These are phyloP conservation scores for Graptemys geographica DNA, from an alignment of 2,797 vertebrate species.

Conservation along the genomic window DNA sequence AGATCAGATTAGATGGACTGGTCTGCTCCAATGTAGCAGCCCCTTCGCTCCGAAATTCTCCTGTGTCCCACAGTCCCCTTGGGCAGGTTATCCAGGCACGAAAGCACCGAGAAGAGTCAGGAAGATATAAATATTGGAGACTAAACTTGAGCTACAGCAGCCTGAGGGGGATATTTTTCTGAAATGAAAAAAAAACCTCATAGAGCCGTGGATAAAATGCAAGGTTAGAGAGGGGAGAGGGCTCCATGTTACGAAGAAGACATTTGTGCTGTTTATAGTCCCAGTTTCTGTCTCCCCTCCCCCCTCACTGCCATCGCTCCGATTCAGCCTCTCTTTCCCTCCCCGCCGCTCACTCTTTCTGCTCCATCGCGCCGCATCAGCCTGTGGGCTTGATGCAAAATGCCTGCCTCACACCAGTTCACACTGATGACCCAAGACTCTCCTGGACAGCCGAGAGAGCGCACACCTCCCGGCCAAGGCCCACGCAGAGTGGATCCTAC, in stretches of 20 bases:
- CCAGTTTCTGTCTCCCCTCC: not conserved
- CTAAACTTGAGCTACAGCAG: constrained; percentile 52
- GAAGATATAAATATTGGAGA: constrained; percentile 63
- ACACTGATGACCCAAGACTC: not conserved
- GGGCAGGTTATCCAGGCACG: constrained; percentile 51
- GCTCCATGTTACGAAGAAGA: constrained; percentile 49
- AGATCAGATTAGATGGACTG: constrained; percentile 18
- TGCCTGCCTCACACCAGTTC: not conserved
- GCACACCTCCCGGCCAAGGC: rapidly evolving
- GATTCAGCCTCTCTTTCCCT: not conserved
- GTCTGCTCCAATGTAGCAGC: constrained; percentile 40
- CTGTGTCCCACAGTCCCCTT: constrained; percentile 35
- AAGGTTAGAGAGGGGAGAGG: constrained; percentile 45
- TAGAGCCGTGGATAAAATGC: constrained; percentile 55
- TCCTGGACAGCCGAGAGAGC: rapidly evolving
- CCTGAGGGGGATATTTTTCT: constrained; percentile 14
- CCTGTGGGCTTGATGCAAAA: constrained; percentile 10
- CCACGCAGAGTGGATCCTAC: rapidly evolving
- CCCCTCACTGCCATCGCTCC: not conserved
- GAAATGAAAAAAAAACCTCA: not conserved
- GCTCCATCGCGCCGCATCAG: not conserved
- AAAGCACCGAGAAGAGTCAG: constrained; percentile 65
- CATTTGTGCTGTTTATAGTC: constrained; percentile 38
- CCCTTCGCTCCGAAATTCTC: constrained; percentile 42
- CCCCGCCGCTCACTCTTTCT: constrained; percentile 48